Base-by-base conservation (phyloP, 2,888 invertebrate species). In the Itoplectis maculator region DNA sequence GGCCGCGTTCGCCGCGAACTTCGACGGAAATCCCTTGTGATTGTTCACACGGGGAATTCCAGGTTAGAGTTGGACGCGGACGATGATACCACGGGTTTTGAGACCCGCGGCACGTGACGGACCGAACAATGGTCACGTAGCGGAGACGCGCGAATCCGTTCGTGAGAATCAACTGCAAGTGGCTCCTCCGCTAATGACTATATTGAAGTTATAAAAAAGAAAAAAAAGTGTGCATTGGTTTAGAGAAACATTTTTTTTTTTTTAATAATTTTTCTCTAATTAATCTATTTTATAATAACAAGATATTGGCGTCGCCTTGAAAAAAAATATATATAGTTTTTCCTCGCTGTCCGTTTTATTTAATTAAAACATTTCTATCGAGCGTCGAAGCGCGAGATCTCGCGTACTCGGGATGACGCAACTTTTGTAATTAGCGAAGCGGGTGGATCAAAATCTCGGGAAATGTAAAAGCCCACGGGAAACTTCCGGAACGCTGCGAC, bases 1-100 rank as follows among this genome's bases (percentile, higher is more conserved):
- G 61, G 75, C 72, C 61, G 72, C 66, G 66, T 77, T 77, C 51
- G 70, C 47, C 37, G 1, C 72, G 76, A 81, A 66, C 72, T 77
- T 37, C 56, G 68, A 68, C 45, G 23, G 72, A 68, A 79, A 82
- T 79, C 72, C 72, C 65, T 42, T 51, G 61, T 45, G 74, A 76
- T 42, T 68, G 66, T 51, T 37, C 66, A 47, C 18, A 66, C 40
- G 79, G 72, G 42, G 61, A 76, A 72, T 54, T 72, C 35, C 56
- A 2, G 59, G 45, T 70, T 29, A n/a, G 70, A 72, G 49, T 70
- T 51, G 47, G n/a, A 18, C 29, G 29, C 29, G 29, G 29, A 35
- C 49, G 49, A 73, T 18, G 47, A 73, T 79, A 65, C 75, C 59
- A 29, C 35, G 56, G 70, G 29, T 3, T 29, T 61, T 45, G 66